Evolutionary conservation across 2,888 invertebrate species (phyloP).

Genomic region (Lasioglossum lativentre): DNA sequence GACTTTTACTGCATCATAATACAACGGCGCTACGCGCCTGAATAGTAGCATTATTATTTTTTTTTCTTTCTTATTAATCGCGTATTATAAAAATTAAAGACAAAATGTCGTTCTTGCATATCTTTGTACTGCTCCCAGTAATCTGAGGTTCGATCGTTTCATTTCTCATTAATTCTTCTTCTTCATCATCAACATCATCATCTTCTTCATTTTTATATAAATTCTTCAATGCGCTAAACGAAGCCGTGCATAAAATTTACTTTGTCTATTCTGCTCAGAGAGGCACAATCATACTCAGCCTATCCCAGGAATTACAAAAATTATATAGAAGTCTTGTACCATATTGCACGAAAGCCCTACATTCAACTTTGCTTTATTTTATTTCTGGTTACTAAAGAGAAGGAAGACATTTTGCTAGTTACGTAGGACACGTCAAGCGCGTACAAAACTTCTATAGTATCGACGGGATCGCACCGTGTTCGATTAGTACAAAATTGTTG

Average conservation of each 20-base stretch:
- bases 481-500: constrained; percentile 62
- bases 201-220: constrained; percentile 55
- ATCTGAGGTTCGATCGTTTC: constrained; percentile 71
- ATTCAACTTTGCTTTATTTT: constrained; percentile 54
- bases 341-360: constrained; percentile 75
- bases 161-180: constrained; percentile 15
- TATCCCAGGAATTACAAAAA: constrained; percentile 71
- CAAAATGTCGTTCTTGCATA: constrained; percentile 78
- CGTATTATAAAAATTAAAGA: constrained; percentile 80
- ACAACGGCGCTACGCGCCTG: constrained; percentile 70
- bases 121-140: constrained; percentile 81
- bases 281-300: constrained; percentile 67
- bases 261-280: constrained; percentile 63
- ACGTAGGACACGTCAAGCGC: constrained; percentile 73
- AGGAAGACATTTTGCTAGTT: constrained; percentile 78
- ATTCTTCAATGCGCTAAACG: constrained; percentile 70
- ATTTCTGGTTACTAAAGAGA: constrained; percentile 70
- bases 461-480: constrained; percentile 46
- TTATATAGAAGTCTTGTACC: constrained; percentile 75
- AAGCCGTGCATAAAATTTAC: constrained; percentile 68
- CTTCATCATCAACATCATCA: not conserved
- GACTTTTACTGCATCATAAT: constrained; percentile 63
- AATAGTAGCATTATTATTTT: constrained; percentile 65
- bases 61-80: constrained; percentile 38
- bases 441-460: constrained; percentile 74